A percentile compares a stretch with the other conserved stretches of the same genome.
phyloP scores from a whole-genome alignment of 2,113 vertebrate species.

The Arenaria interpres region DNA sequence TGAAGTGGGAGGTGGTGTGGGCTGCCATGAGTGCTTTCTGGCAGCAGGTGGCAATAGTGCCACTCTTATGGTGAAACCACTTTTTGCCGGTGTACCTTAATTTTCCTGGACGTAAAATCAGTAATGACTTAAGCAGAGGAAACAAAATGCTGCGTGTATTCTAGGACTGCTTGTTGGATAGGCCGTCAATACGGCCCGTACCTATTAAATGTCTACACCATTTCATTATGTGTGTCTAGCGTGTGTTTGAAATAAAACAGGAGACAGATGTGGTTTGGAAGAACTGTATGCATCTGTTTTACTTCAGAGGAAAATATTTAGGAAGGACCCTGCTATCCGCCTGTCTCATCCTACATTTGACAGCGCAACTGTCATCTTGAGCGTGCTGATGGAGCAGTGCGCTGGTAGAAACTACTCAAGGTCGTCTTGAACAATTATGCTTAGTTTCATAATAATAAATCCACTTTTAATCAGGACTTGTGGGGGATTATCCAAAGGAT shows the following conservation, averaged over 20 bases:
- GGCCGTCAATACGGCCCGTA: background rate
- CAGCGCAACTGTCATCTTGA: background rate
- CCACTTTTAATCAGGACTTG: background rate
- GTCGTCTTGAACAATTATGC: background rate
- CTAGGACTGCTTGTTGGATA: background rate
- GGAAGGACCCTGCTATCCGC: background rate
- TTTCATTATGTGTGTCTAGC: background rate
- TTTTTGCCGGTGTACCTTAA: background rate
- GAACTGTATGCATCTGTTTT: constrained; percentile 11
- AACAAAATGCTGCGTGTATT: background rate
- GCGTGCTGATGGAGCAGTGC: background rate
- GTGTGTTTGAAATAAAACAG: background rate
- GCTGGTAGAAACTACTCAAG: background rate
- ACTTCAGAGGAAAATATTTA: background rate
- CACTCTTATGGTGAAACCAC: background rate
- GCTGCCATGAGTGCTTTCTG: background rate
- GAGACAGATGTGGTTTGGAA: background rate
- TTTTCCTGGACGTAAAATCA: constrained; percentile 18
- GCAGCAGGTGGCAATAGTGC: constrained; percentile 53
- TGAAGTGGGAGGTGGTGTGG: accelerated
- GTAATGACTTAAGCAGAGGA: constrained; percentile 24
- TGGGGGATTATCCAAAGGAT: background rate
- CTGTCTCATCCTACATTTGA: background rate
- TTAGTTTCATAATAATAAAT: constrained; percentile 34
- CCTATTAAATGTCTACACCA: background rate